These are phyloP conservation scores for Galagoides demidoff DNA, from an alignment of 2,797 vertebrate species.

Conservation along the genomic window DNA sequence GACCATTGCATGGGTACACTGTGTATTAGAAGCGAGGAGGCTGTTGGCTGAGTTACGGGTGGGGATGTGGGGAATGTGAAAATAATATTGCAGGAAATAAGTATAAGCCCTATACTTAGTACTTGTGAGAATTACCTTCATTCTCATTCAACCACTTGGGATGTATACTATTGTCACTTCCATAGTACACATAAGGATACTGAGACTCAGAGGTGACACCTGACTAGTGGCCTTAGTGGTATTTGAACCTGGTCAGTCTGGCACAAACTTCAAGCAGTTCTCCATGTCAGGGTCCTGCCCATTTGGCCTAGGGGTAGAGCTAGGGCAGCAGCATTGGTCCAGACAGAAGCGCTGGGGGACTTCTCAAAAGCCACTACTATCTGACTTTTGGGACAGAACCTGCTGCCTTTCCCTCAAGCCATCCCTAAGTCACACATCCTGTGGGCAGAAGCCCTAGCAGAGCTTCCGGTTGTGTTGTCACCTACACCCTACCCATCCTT, in stretches of 20 bases:
- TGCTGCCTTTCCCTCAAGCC: not conserved
- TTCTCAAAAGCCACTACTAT: not conserved
- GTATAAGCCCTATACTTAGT: not conserved
- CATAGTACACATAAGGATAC: not conserved
- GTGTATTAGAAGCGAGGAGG: not conserved
- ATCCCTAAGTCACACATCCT: slow-evolving; percentile 69
- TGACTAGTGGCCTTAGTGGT: not conserved
- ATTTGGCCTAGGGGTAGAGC: not conserved
- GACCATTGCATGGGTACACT: not conserved
- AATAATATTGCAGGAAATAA: not conserved
- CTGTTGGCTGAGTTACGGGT: not conserved
- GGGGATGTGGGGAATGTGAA: not conserved
- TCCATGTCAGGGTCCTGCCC: not conserved
- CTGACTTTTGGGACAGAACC: not conserved
- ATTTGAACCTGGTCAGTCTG: not conserved
- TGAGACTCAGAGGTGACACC: not conserved
- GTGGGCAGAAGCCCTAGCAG: slow-evolving; percentile 58
- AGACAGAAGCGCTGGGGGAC: rapidly evolving
- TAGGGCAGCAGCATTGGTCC: not conserved
- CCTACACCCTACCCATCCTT: not conserved
- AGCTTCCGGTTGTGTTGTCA: slow-evolving; percentile 56
- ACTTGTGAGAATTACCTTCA: not conserved
- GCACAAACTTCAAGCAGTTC: not conserved
- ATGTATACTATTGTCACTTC: not conserved
- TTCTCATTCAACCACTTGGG: not conserved